These are phyloP conservation scores for Eurypyga helias DNA, from an alignment of 2,113 vertebrate genomes.

Conservation along the genomic window DNA sequence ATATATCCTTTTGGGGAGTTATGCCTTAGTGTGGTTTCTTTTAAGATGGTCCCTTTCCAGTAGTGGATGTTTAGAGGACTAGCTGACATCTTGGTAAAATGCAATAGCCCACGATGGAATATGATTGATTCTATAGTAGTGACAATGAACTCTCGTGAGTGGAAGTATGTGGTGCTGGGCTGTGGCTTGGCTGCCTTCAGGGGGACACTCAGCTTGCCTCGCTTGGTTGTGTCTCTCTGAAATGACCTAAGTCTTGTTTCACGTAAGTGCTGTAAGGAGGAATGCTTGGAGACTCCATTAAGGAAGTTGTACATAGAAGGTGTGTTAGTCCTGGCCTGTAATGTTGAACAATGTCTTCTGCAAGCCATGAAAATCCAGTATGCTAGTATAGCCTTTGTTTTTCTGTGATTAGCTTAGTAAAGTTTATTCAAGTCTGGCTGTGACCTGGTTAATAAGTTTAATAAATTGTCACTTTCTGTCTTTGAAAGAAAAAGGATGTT, in stretches of 20 bases:
- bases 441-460: background rate
- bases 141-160: accelerated
- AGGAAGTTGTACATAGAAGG: background rate
- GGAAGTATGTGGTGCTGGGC: background rate
- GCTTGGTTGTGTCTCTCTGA: background rate
- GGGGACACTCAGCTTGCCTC: background rate
- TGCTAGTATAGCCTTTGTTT: background rate
- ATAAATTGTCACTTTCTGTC: background rate
- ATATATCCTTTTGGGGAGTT: background rate
- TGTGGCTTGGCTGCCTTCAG: background rate
- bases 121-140: background rate
- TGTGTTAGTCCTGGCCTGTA: background rate
- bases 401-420: background rate
- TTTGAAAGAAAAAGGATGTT: background rate
- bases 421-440: background rate
- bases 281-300: background rate
- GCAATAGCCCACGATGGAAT: background rate
- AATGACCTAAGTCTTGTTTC: background rate
- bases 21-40: background rate
- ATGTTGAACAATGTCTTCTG: background rate
- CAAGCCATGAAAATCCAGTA: background rate
- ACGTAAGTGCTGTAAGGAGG: background rate
- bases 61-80: background rate
- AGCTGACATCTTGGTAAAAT: background rate
- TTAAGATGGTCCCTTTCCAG: background rate